phyloP scores from a whole-genome alignment of 2,113 vertebrate species.

The Bambusicola thoracicus region DNA sequence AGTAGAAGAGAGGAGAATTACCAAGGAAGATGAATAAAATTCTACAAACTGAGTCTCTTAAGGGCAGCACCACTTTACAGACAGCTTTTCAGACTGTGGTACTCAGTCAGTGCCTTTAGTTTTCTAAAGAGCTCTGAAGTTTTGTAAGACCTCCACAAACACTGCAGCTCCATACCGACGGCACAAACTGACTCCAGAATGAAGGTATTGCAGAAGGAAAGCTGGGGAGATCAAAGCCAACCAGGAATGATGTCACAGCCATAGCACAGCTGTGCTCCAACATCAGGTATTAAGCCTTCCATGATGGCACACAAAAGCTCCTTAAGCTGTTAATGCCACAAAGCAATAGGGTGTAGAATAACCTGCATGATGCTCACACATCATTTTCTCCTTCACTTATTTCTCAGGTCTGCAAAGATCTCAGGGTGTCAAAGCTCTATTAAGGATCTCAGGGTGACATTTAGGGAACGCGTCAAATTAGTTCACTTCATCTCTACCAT shows the following conservation, averaged over 20 bases:
- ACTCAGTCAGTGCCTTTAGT: not conserved
- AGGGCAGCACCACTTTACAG: not conserved
- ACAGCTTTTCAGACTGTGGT: not conserved
- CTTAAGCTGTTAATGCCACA: not conserved
- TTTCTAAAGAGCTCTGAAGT: not conserved
- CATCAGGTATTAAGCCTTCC: not conserved
- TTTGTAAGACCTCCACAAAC: not conserved
- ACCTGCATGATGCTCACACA: not conserved
- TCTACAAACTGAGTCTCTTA: not conserved
- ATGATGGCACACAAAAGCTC: accelerated
- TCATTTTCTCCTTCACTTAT: conserved; percentile 42
- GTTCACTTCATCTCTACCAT: not conserved
- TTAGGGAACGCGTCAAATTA: not conserved
- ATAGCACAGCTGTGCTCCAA: not conserved
- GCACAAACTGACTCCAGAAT: not conserved
- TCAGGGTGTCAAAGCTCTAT: not conserved
- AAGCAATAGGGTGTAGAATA: conserved; percentile 13
- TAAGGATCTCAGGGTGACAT: conserved; percentile 22
- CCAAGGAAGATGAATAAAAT: not conserved
- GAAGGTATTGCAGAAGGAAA: not conserved
- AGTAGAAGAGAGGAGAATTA: not conserved
- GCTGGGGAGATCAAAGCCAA: not conserved
- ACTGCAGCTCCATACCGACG: not conserved
- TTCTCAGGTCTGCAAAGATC: conserved; percentile 6
- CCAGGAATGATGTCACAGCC: not conserved